phyloP scores from a whole-genome alignment of 2,888 invertebrate genomes.

The Podotricha telesiphe region DNA sequence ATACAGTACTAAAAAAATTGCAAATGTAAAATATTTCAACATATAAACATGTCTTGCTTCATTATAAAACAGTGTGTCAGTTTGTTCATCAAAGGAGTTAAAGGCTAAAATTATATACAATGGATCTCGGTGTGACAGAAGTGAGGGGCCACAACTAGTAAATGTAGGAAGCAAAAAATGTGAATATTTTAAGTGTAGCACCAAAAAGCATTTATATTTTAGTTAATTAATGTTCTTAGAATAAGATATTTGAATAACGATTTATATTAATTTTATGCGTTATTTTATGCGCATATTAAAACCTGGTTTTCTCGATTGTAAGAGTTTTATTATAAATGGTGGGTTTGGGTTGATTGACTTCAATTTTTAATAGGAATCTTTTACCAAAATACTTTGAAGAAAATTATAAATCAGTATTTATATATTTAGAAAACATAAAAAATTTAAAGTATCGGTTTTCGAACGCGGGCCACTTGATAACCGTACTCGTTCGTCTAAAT shows the following conservation, averaged over 20 bases:
- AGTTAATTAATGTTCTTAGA: slow-evolving; percentile 38
- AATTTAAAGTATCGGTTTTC: no score
- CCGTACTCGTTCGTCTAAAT: no score
- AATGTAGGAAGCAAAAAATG: slow-evolving; percentile 22
- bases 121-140: slow-evolving; percentile 7
- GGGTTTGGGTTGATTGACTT: neutral
- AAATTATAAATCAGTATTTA: neutral
- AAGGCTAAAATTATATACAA: neutral
- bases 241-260: slow-evolving; percentile 32
- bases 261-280: slow-evolving; percentile 22
- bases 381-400: neutral
- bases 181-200: slow-evolving; percentile 43
- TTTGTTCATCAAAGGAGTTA: slow-evolving; percentile 11
- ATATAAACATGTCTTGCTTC: neutral
- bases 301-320: slow-evolving; percentile 19
- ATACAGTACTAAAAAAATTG: neutral
- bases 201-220: slow-evolving; percentile 55
- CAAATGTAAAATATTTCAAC: slow-evolving; percentile 23
- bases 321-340: slow-evolving; percentile 13
- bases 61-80: neutral
- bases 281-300: slow-evolving; percentile 38
- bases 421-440: neutral
- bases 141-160: slow-evolving; percentile 9
- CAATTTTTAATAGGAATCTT: neutral
- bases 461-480: no score